Conservation (phyloP, 2,113 vertebrate genomes). For the Austrofundulus limnaeus region DNA sequence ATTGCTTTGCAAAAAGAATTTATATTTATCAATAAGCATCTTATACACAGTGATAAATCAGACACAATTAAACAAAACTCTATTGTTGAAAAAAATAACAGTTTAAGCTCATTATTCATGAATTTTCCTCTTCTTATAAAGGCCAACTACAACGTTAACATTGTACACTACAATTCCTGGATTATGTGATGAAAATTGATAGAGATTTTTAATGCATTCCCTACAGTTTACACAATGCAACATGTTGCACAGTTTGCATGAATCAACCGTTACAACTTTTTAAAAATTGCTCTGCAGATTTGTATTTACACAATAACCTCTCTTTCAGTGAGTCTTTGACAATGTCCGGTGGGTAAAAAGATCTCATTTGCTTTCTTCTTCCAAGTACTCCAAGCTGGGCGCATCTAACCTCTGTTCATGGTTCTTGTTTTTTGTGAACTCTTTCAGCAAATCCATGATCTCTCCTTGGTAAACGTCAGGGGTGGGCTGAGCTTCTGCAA, state of each 20-base stretch:
- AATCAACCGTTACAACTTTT: neutral
- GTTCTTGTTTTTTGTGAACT: constrained; percentile 90
- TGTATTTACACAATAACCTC: neutral
- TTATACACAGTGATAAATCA: constrained; percentile 14
- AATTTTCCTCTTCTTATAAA: neutral
- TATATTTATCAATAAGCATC: neutral
- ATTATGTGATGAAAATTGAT: neutral
- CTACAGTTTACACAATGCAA: constrained; percentile 1
- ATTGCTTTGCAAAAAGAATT: constrained; percentile 92
- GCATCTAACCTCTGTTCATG: constrained; percentile 81
- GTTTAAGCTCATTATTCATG: neutral
- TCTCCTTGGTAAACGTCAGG: constrained; percentile 78
- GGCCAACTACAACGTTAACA: neutral
- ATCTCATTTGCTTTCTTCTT: constrained; percentile 65
- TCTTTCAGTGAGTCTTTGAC: constrained; percentile 69
- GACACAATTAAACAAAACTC: constrained; percentile 14
- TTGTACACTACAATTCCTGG: too few species aligned
- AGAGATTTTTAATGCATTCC: neutral
- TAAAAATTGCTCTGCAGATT: constrained; percentile 5
- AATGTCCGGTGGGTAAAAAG: too few species aligned
- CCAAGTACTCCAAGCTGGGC: constrained; percentile 79
- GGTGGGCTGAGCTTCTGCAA: constrained; percentile 75
- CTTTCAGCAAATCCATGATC: constrained; percentile 87
- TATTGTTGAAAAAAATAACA: neutral
- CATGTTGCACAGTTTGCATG: constrained; percentile 7